Evolutionary conservation across 2,113 vertebrate genomes (phyloP).

Genomic region (Grus americana): DNA sequence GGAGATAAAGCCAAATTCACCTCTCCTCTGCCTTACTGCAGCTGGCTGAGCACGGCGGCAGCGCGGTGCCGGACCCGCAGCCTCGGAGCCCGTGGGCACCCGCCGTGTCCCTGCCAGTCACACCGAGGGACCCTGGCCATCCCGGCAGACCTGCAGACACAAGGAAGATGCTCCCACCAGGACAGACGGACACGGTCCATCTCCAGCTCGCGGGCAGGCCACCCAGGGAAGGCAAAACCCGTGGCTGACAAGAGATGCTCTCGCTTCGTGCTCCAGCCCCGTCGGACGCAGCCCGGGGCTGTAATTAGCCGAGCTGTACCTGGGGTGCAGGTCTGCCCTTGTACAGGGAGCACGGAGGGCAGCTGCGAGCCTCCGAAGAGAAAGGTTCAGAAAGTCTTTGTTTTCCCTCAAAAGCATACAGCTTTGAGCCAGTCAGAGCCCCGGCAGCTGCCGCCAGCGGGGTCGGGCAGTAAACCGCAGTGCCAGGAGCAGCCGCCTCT

Average conservation of each 20-base stretch:
- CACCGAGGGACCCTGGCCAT: fast-evolving
- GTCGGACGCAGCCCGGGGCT: not conserved
- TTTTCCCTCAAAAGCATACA: not conserved
- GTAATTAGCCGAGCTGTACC: not conserved
- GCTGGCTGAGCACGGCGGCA: not conserved
- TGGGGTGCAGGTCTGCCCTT: not conserved
- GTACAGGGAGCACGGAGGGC: not conserved
- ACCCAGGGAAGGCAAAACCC: not conserved
- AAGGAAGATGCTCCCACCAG: not conserved
- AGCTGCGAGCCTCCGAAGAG: not conserved
- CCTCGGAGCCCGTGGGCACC: not conserved
- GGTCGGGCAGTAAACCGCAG: not conserved
- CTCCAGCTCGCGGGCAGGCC: not conserved
- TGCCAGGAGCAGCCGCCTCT: not conserved
- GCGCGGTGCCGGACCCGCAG: fast-evolving
- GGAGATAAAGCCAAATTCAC: not conserved
- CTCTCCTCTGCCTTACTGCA: not conserved
- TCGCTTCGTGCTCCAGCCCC: not conserved
- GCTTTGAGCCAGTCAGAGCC: not conserved
- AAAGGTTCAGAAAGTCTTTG: not conserved
- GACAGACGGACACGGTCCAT: fast-evolving
- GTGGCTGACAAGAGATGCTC: fast-evolving
- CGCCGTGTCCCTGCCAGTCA: fast-evolving
- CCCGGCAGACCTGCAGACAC: not conserved
- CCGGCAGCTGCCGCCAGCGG: not conserved